Base-by-base conservation (phyloP, 2,113 vertebrate species). In the Burhinus bistriatus region DNA sequence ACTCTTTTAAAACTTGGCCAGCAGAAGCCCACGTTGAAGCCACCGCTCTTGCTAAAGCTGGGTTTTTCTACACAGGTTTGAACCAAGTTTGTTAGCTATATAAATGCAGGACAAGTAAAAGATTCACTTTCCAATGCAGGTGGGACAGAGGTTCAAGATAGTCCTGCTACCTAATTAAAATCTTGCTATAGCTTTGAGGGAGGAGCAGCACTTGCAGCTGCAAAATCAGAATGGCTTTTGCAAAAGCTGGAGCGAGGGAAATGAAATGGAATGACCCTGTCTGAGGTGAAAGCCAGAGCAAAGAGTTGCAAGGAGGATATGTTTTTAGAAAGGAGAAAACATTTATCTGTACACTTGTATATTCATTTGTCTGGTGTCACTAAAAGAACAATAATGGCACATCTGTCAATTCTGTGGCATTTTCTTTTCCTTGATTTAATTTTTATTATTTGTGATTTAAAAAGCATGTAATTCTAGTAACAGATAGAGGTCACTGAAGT, bases 1-100 rank as follows among this genome's bases (percentile, higher is more conserved):
- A 89, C 27, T 93, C 94, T 27, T 94, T 92, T 54, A 76, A 93
- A 59, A 94, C 59, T 17, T 93, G 92, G 83, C 94, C 92, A 88
- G 45, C 38, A 79, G 80, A 93, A 79, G 40, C 65, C 38, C 29
- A 19, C 22, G 54, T 62, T 15, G 57, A 76, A 54, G 55, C 92
- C 26, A 51, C 79, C 18, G 59, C 62, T 62, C 81, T 96, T 38
- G 93, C 90, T 25, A 78, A 68, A 82, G 62, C 55, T 0, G 47
- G 76, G 14, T 95, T 91, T 71, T 95, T 91, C 77, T 96, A 69
- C 42, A 66, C 61, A 81, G 93, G 90, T 93, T 30, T 83, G 62
- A 71, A 52, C 9, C 16, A 36, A 21, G 36, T 49, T 69, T 30
- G 7, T 45, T 80, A 40, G 22, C 47, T 58, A 9, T 38, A 14